Base-by-base conservation (phyloP, 2,888 invertebrate genomes). In the Chydorus sphaericus region DNA sequence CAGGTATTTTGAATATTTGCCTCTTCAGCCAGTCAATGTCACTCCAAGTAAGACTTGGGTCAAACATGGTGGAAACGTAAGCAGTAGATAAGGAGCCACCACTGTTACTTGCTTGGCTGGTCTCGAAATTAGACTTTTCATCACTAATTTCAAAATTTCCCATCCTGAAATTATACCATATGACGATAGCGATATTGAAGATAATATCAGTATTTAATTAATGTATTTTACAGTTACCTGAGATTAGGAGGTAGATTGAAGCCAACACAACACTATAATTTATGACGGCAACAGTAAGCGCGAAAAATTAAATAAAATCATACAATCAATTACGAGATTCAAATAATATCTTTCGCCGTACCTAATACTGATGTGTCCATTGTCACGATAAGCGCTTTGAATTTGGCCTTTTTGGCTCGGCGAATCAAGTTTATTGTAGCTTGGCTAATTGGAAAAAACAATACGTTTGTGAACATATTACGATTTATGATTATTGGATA, bases 351-450 rank as follows among this genome's bases (percentile, higher is more conserved):
- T n/a, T n/a, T n/a, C n/a, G n/a, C n/a, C n/a, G n/a, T n/a, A 0
- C 94, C 94, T 68, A 91, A 88, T 48, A 85, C 69, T 0, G 91
- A 90, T 0, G 90, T 85, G 68, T 94, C 94, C 0, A 93, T 83
- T 0, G 91, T 94, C 3, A 93, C 69, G 0, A 85, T 89, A 1
- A 93, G 70, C 0, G 90, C 92, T 70, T 83, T 84, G 66, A 80
- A 94, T n/a, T 87, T 91, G 10, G 83, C 80, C 48, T 72, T 76
- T 69, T 92, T 91, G 1, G 87, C 93, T 62, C 87, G 75, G 39
- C 72, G 66, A 1, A 96, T 79, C 60, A 94, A 73, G 61, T 77
- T 74, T 63, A 73, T 73, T 0, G 88, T 89, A 1, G 87, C 72
- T 33, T 80, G 71, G 61, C 83, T 79, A 65, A 54, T 29, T 20